Conservation (phyloP, 2,888 invertebrate species). For the Rosalia funebris region DNA sequence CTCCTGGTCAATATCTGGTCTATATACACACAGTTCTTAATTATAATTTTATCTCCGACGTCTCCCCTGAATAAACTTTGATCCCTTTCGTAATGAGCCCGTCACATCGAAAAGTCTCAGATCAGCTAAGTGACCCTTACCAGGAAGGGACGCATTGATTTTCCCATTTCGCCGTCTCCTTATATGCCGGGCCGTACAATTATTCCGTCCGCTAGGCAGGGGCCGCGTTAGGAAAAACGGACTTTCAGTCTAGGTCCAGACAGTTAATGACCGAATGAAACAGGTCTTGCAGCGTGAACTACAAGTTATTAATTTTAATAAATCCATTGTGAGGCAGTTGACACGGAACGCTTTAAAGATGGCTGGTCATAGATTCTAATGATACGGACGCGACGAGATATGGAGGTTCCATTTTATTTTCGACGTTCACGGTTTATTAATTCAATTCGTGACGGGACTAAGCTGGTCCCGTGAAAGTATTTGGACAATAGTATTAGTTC, state of each 20-base stretch:
- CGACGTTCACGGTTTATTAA: not conserved
- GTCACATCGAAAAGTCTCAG: not conserved
- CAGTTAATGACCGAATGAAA: not conserved
- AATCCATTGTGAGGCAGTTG: conserved; percentile 10
- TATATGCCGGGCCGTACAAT: conserved; percentile 4
- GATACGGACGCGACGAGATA: not conserved
- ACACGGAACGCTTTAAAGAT: conserved; percentile 1
- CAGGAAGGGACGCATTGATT: conserved; percentile 14
- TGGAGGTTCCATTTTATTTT: not conserved
- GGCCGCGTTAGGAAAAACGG: not conserved
- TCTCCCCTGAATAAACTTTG: too few relatives aligned
- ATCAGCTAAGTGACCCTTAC: not conserved
- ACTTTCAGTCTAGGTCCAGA: not conserved
- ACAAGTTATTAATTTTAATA: conserved; percentile 20
- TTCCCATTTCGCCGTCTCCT: conserved; percentile 5
- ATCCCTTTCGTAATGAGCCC: not conserved
- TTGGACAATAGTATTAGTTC: too few relatives aligned
- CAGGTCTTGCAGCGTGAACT: conserved; percentile 9
- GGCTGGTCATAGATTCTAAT: conserved; percentile 13
- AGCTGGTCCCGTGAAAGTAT: not conserved
- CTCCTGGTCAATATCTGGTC: too few relatives aligned
- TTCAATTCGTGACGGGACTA: not conserved
- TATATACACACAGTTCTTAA: too few relatives aligned
- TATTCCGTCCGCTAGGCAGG: not conserved
- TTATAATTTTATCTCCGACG: too few relatives aligned